phyloP scores from a whole-genome alignment of 2,797 vertebrate genomes.

The Lates japonicus region DNA sequence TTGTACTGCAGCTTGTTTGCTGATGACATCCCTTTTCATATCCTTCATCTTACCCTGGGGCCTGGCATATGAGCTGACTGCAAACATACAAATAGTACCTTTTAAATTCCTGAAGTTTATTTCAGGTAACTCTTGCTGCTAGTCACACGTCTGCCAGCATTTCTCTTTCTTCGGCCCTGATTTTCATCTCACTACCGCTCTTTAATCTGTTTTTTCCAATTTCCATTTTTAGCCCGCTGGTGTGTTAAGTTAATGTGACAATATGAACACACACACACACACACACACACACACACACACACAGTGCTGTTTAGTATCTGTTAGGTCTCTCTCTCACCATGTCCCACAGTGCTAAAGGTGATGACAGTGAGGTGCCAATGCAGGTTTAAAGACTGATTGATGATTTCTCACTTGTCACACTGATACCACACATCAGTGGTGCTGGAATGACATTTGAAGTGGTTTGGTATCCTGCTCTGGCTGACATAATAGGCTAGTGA shows the following conservation, averaged over 20 bases:
- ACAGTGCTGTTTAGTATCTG: no score
- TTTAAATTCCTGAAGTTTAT: not conserved
- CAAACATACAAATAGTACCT: not conserved
- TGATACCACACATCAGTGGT: no score
- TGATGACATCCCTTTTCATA: slow-evolving; percentile 1
- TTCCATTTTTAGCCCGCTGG: slow-evolving; percentile 36
- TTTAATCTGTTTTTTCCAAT: not conserved
- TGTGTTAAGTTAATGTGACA: slow-evolving; percentile 18
- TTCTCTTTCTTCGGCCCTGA: not conserved
- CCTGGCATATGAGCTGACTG: not conserved
- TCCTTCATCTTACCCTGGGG: not conserved
- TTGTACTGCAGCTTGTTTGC: slow-evolving; percentile 6
- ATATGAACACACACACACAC: slow-evolving; percentile 8
- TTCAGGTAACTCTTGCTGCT: not conserved
- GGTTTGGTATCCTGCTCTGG: no score
- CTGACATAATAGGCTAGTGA: no score
- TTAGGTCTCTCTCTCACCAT: no score
- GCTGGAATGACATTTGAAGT: no score
- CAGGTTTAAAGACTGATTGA: no score
- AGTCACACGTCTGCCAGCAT: not conserved
- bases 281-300: slow-evolving; percentile 15
- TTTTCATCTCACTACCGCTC: not conserved
- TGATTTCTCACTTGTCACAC: no score
- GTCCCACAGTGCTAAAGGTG: no score
- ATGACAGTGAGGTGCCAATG: no score